These are phyloP conservation scores for Trypoxylus dichotomus DNA, from an alignment of 1,140 invertebrate genomes.

Conservation along the genomic window DNA sequence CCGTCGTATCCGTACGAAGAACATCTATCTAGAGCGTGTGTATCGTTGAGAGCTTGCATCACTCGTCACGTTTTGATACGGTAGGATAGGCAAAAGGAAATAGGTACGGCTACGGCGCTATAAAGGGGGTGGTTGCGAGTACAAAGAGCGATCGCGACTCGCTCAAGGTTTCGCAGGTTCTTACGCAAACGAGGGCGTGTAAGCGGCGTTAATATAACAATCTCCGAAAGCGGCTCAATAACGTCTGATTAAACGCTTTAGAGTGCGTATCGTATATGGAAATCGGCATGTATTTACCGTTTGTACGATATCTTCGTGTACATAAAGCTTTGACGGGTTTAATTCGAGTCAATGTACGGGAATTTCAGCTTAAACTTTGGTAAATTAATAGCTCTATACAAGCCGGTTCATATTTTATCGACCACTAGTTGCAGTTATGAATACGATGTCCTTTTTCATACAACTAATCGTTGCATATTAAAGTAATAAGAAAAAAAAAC, in stretches of 20 bases:
- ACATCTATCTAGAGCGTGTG: neutral
- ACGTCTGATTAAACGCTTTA: neutral
- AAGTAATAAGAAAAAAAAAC: too few relatives aligned
- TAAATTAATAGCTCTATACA: too few relatives aligned
- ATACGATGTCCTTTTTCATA: too few relatives aligned
- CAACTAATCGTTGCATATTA: too few relatives aligned
- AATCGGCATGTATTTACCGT: too few relatives aligned
- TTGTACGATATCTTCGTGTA: too few relatives aligned
- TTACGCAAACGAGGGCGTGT: neutral
- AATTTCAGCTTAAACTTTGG: too few relatives aligned
- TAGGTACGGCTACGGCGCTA: neutral
- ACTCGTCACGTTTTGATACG: neutral
- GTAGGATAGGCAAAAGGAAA: neutral
- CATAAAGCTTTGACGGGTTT: too few relatives aligned
- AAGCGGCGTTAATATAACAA: constrained; percentile 1
- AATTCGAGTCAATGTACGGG: too few relatives aligned
- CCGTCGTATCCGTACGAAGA: neutral
- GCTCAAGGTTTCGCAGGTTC: neutral
- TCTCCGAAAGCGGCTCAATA: constrained; percentile 2
- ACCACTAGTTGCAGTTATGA: too few relatives aligned
- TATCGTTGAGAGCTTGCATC: neutral
- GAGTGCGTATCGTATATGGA: too few relatives aligned
- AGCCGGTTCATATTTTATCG: too few relatives aligned
- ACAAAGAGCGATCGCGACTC: neutral
- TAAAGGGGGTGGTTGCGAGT: neutral